phyloP scores from a whole-genome alignment of 1,140 invertebrate species.

The Drosophila lacertosa region DNA sequence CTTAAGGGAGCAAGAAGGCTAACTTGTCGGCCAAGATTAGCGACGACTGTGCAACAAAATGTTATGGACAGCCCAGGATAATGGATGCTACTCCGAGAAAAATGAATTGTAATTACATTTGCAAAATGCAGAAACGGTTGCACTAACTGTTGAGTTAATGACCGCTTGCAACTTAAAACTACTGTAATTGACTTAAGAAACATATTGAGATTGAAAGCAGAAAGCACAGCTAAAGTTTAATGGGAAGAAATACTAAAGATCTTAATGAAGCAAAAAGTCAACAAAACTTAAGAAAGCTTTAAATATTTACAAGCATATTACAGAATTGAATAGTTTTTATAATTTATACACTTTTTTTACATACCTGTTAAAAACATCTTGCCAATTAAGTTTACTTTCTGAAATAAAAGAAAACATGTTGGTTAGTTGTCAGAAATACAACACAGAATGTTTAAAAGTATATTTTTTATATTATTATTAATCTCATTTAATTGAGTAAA shows the following conservation, averaged over 20 bases:
- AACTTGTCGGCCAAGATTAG: constrained; percentile 78
- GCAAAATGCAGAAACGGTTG: constrained; percentile 55
- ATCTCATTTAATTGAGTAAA: too few species aligned
- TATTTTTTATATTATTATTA: too few species aligned
- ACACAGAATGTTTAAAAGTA: too few species aligned
- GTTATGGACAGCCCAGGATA: constrained; percentile 76
- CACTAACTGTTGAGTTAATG: constrained; percentile 38
- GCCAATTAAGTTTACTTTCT: constrained; percentile 12
- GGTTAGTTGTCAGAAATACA: not conserved
- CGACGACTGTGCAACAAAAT: constrained; percentile 78
- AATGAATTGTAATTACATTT: constrained; percentile 81
- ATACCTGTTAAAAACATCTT: constrained; percentile 21
- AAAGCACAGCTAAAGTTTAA: not conserved
- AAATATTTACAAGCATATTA: not conserved
- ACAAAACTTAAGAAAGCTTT: not conserved
- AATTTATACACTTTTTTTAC: not conserved
- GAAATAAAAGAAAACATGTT: constrained; percentile 9
- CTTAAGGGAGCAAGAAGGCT: constrained; percentile 18
- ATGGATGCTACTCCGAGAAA: constrained; percentile 67
- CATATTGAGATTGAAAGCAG: constrained; percentile 2
- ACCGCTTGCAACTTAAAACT: not conserved
- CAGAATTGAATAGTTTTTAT: not conserved
- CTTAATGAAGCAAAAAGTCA: not conserved
- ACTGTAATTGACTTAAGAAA: constrained; percentile 1
- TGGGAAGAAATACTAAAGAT: not conserved